These are phyloP conservation scores for Sinocyclocheilus grahami DNA, from an alignment of 2,113 vertebrate genomes.

Conservation along the genomic window DNA sequence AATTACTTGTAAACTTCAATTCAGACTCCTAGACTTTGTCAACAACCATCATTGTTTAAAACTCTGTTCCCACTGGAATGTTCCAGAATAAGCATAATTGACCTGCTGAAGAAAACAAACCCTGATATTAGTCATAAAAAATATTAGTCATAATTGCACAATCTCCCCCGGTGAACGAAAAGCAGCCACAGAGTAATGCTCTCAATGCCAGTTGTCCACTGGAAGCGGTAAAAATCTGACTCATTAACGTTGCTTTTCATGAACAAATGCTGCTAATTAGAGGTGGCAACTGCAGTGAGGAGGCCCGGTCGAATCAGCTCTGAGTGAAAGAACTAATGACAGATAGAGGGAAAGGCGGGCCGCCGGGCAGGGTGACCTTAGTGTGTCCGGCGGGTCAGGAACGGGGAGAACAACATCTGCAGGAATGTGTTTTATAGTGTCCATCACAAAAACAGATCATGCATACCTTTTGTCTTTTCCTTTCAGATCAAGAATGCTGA, in stretches of 20 bases:
- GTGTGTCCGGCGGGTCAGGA: constrained; percentile 14
- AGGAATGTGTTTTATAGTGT: constrained; percentile 23
- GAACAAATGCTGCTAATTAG: constrained; percentile 52
- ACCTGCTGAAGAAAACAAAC: background rate
- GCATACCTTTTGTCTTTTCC: background rate
- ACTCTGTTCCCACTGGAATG: background rate
- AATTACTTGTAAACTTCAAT: background rate
- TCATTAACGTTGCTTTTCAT: constrained; percentile 33
- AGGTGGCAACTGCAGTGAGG: constrained; percentile 18
- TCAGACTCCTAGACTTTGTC: background rate
- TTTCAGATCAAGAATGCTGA: constrained; percentile 72
- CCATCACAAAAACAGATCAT: background rate
- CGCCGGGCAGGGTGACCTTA: background rate
- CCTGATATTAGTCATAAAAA: constrained; percentile 25
- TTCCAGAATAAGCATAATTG: background rate
- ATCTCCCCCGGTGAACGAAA: background rate
- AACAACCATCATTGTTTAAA: background rate
- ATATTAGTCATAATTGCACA: background rate
- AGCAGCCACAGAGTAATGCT: background rate
- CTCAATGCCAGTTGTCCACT: constrained; percentile 1
- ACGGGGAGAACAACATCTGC: background rate
- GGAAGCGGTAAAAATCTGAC: constrained; percentile 46
- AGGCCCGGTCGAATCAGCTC: constrained; percentile 38
- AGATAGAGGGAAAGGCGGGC: background rate
- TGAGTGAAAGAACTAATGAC: constrained; percentile 45